Evolutionary conservation across 2,888 invertebrate species (phyloP), one percentile per base, ranked within the genome.

Genomic region (Hermaeophaga mercurialis): DNA sequence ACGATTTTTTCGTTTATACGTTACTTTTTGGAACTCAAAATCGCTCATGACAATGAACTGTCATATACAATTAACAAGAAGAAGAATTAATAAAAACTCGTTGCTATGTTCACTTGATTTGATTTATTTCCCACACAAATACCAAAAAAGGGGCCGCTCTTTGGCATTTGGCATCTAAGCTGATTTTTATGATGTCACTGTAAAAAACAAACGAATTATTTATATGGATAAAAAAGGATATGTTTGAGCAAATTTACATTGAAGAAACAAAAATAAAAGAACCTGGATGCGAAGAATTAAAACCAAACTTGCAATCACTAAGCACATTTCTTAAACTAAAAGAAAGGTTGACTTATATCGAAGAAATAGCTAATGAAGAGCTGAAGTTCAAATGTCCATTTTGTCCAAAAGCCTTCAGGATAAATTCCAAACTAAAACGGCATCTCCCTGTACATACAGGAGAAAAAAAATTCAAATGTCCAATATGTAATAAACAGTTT

Each of bases 21-120:
- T 41, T 14, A 58, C 49, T 39, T 33, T 54, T 18, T 44, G 28
- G 24, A 58, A 57, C 11, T 48, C 53, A n/a, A 9, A 43, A 12
- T 52, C 44, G 12, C 19, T 50, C 50, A 50, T 50, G 41, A 31
- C 50, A 50, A 41, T n/a, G n/a, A 38, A 38, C 5, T 34, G 15
- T 11, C 12, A 14, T 14, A 34, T n/a, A n/a, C 9, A 31, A 31
- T 31, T 31, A 11, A 31, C 31, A 31, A n/a, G n/a, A n/a, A n/a
- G n/a, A n/a, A n/a, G n/a, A n/a, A n/a, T n/a, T n/a, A n/a, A n/a
- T n/a, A n/a, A n/a, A n/a, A n/a, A n/a, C n/a, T n/a, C n/a, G n/a
- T n/a, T n/a, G n/a, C n/a, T n/a, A n/a, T n/a, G n/a, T n/a, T n/a
- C n/a, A n/a, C n/a, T n/a, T n/a, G n/a, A n/a, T n/a, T n/a, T n/a